Conservation (phyloP, 2,888 invertebrate species). For the Chironomus riparius region DNA sequence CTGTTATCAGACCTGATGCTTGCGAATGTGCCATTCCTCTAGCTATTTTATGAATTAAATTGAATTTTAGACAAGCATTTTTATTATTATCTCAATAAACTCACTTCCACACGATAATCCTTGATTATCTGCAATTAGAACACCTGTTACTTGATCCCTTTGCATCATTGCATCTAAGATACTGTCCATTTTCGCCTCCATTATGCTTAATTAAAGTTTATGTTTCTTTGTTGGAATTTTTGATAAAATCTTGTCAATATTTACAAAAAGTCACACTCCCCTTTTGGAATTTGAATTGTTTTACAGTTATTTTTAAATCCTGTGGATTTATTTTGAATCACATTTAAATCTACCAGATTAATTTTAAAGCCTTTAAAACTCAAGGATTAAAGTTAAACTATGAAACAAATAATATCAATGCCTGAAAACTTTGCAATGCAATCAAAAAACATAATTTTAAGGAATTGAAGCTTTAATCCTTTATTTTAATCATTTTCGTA, state of each 20-base stretch:
- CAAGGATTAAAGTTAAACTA: too few relatives aligned
- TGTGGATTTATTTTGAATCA: background rate
- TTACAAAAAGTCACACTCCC: background rate
- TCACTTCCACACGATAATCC: constrained; percentile 1
- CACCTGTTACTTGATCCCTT: constrained; percentile 6
- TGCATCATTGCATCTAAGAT: constrained; percentile 7
- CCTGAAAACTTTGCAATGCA: background rate
- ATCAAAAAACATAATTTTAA: background rate
- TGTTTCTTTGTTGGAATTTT: background rate
- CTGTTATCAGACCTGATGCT: background rate
- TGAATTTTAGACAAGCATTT: background rate
- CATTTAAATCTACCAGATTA: background rate
- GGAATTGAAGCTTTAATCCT: background rate
- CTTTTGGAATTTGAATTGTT: too few relatives aligned
- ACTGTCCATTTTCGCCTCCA: constrained; percentile 5
- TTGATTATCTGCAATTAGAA: background rate
- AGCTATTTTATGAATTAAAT: background rate
- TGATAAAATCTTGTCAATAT: background rate
- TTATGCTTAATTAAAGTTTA: background rate
- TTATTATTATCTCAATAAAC: background rate
- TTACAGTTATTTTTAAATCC: too few relatives aligned
- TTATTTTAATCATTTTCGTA: background rate
- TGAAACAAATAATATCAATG: too few relatives aligned
- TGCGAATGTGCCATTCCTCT: background rate
- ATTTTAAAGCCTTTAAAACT: too few relatives aligned